A percentile compares a stretch with the other conserved stretches of the same genome.
Evolutionary conservation across 2,113 vertebrate species (phyloP).

Genomic region (Pelecanus crispus): DNA sequence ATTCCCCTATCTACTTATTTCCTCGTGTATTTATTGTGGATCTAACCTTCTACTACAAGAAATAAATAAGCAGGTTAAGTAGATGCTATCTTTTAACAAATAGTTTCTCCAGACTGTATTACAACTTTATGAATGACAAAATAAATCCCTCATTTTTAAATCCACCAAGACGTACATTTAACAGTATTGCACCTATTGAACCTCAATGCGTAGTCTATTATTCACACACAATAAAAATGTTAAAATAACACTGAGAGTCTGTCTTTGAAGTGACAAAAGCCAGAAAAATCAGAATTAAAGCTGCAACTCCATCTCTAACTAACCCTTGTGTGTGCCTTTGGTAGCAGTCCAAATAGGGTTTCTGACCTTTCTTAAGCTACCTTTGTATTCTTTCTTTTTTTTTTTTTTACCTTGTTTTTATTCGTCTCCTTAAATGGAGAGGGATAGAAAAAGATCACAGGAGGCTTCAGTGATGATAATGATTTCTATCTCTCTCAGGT

Average conservation of each 20-base stretch:
- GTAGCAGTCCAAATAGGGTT: constrained; percentile 14
- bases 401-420: neutral
- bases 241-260: constrained; percentile 65
- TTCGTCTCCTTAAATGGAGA: neutral
- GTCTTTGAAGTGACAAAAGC: constrained; percentile 68
- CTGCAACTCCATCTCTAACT: constrained; percentile 16
- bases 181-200: constrained; percentile 73
- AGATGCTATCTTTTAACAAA: constrained; percentile 94
- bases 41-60: constrained; percentile 83
- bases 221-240: constrained; percentile 77
- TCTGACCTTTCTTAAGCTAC: neutral
- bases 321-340: neutral
- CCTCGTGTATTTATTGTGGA: constrained; percentile 87
- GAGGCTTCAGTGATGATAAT: neutral
- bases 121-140: constrained; percentile 84
- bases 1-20: constrained; percentile 85
- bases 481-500: neutral
- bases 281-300: constrained; percentile 65
- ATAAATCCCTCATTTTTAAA: constrained; percentile 83
- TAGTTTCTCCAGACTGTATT: constrained; percentile 78
- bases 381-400: neutral
- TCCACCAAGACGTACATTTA: constrained; percentile 72
- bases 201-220: constrained; percentile 72
- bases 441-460: neutral
- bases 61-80: constrained; percentile 96